A percentile compares a stretch with the other conserved stretches of the same genome.
These are phyloP conservation scores for Dendrocincla fuliginosa DNA, from an alignment of 2,797 vertebrate genomes.

Conservation along the genomic window DNA sequence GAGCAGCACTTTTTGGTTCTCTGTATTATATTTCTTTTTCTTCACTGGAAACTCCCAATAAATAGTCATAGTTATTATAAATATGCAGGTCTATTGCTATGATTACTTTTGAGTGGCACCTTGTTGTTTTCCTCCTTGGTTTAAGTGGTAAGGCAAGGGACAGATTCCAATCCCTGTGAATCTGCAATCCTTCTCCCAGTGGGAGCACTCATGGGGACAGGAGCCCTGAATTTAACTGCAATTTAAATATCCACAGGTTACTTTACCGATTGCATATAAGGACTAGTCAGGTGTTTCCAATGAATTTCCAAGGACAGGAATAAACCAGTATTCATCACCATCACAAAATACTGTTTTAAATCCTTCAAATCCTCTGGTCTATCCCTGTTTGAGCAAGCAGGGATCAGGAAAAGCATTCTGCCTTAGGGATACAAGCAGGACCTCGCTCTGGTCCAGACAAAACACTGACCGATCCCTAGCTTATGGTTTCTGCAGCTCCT, in stretches of 20 bases:
- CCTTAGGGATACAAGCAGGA: not conserved
- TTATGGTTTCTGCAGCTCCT: not conserved
- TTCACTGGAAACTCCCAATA: not conserved
- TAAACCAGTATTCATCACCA: not conserved
- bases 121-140: not conserved
- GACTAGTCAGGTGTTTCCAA: not conserved
- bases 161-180: not conserved
- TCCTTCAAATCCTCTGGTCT: not conserved
- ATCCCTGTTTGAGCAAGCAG: not conserved
- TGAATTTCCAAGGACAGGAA: not conserved
- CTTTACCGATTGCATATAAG: not conserved
- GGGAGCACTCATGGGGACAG: not conserved
- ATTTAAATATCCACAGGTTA: not conserved
- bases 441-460: not conserved
- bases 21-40: not conserved
- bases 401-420: not conserved
- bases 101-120: not conserved
- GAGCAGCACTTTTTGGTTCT: not conserved
- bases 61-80: not conserved
- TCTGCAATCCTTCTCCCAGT: not conserved
- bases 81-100: not conserved
- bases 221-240: not conserved
- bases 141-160: not conserved
- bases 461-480: not conserved
- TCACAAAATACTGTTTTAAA: not conserved